phyloP scores from a whole-genome alignment of 2,888 invertebrate genomes.

The Malthinus flaveolus region DNA sequence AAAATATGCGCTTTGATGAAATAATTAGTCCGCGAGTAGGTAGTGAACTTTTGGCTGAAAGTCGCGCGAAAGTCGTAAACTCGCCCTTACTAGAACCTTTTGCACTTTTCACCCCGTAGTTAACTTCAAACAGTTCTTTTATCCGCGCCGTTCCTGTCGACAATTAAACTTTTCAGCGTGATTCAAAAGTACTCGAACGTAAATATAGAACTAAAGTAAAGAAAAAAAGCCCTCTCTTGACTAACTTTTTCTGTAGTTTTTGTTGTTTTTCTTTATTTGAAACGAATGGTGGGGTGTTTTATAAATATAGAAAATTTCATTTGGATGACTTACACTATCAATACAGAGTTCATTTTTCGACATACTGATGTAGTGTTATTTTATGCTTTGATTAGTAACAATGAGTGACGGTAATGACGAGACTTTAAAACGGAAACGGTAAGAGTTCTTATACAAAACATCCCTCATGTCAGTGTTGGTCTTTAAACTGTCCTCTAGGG shows the following conservation, averaged over 20 bases:
- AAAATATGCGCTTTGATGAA: background rate
- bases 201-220: conserved; percentile 29
- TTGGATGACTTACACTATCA: conserved; percentile 13
- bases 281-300: conserved; percentile 41
- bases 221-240: conserved; percentile 32
- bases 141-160: background rate
- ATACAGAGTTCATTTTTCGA: conserved; percentile 8
- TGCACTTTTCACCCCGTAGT: background rate
- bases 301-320: conserved; percentile 34
- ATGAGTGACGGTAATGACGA: background rate
- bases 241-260: conserved; percentile 34
- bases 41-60: too few species aligned
- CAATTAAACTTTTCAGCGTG: conserved; percentile 3
- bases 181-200: conserved; percentile 1
- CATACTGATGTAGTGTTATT: conserved; percentile 8
- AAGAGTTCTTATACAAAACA: background rate
- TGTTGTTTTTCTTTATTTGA: conserved; percentile 20
- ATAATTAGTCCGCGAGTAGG: too few species aligned
- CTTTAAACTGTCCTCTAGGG: too few species aligned
- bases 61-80: background rate
- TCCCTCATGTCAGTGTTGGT: too few species aligned
- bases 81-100: background rate
- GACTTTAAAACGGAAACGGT: conserved; percentile 22
- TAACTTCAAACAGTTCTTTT: background rate
- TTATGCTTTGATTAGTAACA: background rate